phyloP scores from a whole-genome alignment of 1,140 invertebrate genomes.

The Magallana ariakensis region DNA sequence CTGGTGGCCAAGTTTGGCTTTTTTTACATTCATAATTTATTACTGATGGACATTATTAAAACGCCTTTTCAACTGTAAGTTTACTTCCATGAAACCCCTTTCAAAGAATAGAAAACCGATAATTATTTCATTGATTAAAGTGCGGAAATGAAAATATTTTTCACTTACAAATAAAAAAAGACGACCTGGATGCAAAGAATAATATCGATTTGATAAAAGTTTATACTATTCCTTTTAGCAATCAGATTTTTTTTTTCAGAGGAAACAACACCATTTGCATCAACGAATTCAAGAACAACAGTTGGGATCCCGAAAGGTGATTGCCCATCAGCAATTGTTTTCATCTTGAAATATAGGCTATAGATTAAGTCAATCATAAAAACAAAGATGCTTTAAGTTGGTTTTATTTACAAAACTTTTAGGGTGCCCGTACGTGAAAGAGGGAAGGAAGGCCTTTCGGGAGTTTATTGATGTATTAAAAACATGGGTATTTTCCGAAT shows the following conservation, averaged over 20 bases:
- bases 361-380: not conserved
- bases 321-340: not conserved
- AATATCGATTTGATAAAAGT: too few relatives aligned
- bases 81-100: too few relatives aligned
- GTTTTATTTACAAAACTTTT: not conserved
- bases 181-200: too few relatives aligned
- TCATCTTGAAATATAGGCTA: not conserved
- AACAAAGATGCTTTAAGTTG: not conserved
- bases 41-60: too few relatives aligned
- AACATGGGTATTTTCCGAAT: slow-evolving; percentile 36
- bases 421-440: slow-evolving; percentile 38
- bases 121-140: too few relatives aligned
- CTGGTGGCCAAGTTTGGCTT: not conserved
- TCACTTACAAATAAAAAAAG: too few relatives aligned
- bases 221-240: not conserved
- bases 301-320: not conserved
- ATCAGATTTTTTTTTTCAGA: not conserved
- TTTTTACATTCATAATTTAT: not conserved
- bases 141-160: too few relatives aligned
- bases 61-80: too few relatives aligned
- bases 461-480: slow-evolving; percentile 20
- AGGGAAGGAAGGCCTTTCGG: slow-evolving; percentile 14
- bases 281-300: not conserved
- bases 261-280: not conserved
- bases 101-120: too few relatives aligned